These are phyloP conservation scores for Octodon degus DNA, from an alignment of 2,113 vertebrate genomes.

Conservation along the genomic window DNA sequence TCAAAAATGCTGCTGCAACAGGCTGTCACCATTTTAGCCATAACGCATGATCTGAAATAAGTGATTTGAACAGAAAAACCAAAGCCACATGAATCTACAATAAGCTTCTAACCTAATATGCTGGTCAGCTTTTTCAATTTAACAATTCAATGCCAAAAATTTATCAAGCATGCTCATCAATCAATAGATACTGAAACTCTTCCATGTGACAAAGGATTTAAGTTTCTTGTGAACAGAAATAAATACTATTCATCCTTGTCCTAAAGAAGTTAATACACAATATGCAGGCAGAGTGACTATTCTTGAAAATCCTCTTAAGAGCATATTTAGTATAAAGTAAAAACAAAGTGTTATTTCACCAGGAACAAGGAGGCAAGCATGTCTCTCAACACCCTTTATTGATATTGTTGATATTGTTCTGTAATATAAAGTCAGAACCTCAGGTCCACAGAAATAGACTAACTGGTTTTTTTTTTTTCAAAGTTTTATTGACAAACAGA, in stretches of 20 bases:
- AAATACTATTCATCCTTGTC: slow-evolving; percentile 36
- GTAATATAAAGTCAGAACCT: slow-evolving; percentile 9
- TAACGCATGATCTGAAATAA: background rate
- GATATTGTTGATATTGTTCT: background rate
- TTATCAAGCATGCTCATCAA: background rate
- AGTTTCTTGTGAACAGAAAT: slow-evolving; percentile 23
- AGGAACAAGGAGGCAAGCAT: slow-evolving; percentile 17
- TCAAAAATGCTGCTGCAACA: background rate
- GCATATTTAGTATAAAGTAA: slow-evolving; percentile 10
- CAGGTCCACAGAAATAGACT: background rate
- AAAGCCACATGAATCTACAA: slow-evolving; percentile 5
- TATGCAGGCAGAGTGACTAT: slow-evolving; percentile 7
- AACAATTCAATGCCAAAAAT: slow-evolving; percentile 8
- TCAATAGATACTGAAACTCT: slow-evolving; percentile 26
- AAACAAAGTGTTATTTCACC: slow-evolving; percentile 15
- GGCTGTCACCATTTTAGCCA: background rate
- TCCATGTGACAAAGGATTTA: background rate
- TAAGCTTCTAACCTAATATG: slow-evolving; percentile 1
- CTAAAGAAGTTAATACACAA: slow-evolving; percentile 21
- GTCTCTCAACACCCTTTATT: background rate
- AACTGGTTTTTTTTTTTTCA: background rate
- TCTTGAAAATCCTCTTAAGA: slow-evolving; percentile 47
- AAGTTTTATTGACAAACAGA: too few species aligned
- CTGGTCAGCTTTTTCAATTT: background rate
- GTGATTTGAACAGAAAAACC: background rate